Base-by-base conservation (phyloP, 1,140 invertebrate genomes). In the Bombus vancouverensis region DNA sequence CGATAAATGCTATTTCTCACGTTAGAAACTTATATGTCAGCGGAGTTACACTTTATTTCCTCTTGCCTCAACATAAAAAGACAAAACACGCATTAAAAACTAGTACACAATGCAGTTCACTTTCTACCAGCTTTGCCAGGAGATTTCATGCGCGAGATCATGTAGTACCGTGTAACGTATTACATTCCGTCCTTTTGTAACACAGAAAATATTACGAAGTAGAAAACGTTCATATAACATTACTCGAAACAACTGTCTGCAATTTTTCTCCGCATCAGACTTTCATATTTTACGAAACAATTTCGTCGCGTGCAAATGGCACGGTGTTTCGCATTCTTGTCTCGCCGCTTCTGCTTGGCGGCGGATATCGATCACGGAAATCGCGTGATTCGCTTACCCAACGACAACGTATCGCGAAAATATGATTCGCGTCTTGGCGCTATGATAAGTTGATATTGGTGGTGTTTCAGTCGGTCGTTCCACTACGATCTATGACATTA, bases 261-360 rank as follows among this genome's bases (percentile, higher is more conserved):
- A 25, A 80, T 81, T 75, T 71, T 47, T n/a, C 4, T 32, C 13
- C 22, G 47, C 25, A 82, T 82, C 74, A 70, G 85, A 89, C 78
- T 90, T 89, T 87, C 85, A 81, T 87, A 59, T 86, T 57, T 75
- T 62, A 37, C 34, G 73, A 59, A 78, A 87, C 81, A 87, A 59
- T 86, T 81, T 83, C 68, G 59, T 59, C 53, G 12, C 70, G 59
- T n/a, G 66, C 68, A 83, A 87, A 77, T 81, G 77, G 39, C 80
- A 6, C 4, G 25, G 8, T 44, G 78, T 70, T 78, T 84, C 83
- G 68, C 82, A 84, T 89, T 89, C 39, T 79, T 65, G 28, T 74
- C 83, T 70, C 32, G 39, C 62, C 59, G 78, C 28, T 47, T 70
- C 57, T 68, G 37, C 71, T 74, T 47, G 70, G 44, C 22, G 32